Base-by-base conservation (phyloP, 2,888 invertebrate genomes). In the Netelia melanura region DNA sequence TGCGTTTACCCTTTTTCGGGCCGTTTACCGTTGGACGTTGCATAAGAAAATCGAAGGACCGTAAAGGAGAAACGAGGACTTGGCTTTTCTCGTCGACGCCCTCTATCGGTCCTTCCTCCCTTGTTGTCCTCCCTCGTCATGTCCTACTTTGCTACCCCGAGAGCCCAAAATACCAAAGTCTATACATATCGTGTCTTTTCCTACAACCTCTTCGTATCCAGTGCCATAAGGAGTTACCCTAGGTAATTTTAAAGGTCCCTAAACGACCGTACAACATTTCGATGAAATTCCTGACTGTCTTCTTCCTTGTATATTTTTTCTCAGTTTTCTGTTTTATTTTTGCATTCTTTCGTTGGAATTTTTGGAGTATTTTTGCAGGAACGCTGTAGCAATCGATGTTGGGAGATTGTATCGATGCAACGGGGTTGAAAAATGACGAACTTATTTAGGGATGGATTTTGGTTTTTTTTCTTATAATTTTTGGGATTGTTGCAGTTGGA, bases 111-210 rank as follows among this genome's bases (percentile, higher is more conserved):
- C 58, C 8, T 48, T 58, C 9, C 38, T 21, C 21, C 56, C 65
- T 65, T 74, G 56, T 74, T 74, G 65, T 80, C 67, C 72, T 80
- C 30, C 67, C 72, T 80, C 48, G 71, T 72, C 65, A 54, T 74
- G 74, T 67, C 61, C 74, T 80, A 74, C 74, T 67, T 74, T 74
- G 67, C 48, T 44, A 23, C 72, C 25, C 38, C 38, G 38, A 38
- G 8, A 38, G 65, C 43, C 25, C 56, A 65, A 80, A 72, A 80
- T 80, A 65, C 72, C 79, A 14, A 72, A 65, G 44, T 0, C 0
- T 65, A 80, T 72, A 72, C 72, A 30, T 78, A 70, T 78, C 78
- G 52, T 61, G 68, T 78, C 68, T 78, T 72, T 71, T 10, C 62
- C 21, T 30, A 25, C 30, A n/a, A 10, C 52, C n/a, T 67, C 38